Evolutionary conservation across 2,797 vertebrate genomes (phyloP), one percentile per base, ranked within the genome.

Genomic region (Peromyscus nudipes): DNA sequence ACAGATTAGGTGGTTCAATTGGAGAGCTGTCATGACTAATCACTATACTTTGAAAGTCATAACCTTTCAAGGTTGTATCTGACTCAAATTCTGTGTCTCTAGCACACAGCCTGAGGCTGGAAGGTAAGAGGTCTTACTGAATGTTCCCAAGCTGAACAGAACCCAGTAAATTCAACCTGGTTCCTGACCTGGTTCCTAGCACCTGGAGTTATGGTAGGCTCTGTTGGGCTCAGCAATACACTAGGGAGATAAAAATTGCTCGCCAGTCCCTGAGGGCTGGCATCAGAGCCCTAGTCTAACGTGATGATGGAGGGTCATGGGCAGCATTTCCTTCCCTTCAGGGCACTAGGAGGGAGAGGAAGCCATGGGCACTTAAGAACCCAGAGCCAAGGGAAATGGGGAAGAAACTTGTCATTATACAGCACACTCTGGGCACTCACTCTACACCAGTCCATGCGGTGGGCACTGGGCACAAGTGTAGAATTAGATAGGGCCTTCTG

Each of bases 171-270:
- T n/a, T 85, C 55, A 37, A 52, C 57, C 55, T 69, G 13, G 81
- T 31, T 52, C 76, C 31, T 92, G 40, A 76, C 34, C 60, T 43
- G 43, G 43, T 46, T 46, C 43, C 43, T 96, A 43, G 7, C 65
- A 60, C 87, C 34, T 87, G 23, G 57, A 91, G 75, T 80, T 91
- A 55, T 37, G 57, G 62, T 65, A 98, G 69, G 55, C 73, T 90
- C 25, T 43, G 1, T 77, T 94, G 60, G 83, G 43, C 76, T 79
- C 89, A 87, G 37, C 9, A 31, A 43, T 49, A 21, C 80, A 23
- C 46, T 65, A 49, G 34, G 40, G 62, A 95, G 55, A 73, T 88
- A 21, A 34, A 34, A 57, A 92, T 55, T 62, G 57, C 19, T 62
- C 91, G 49, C 43, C 23, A 62, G 77, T 84, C 55, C 17, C 73